phyloP scores from a whole-genome alignment of 2,797 vertebrate genomes.

The Urosaurus nigricauda region DNA sequence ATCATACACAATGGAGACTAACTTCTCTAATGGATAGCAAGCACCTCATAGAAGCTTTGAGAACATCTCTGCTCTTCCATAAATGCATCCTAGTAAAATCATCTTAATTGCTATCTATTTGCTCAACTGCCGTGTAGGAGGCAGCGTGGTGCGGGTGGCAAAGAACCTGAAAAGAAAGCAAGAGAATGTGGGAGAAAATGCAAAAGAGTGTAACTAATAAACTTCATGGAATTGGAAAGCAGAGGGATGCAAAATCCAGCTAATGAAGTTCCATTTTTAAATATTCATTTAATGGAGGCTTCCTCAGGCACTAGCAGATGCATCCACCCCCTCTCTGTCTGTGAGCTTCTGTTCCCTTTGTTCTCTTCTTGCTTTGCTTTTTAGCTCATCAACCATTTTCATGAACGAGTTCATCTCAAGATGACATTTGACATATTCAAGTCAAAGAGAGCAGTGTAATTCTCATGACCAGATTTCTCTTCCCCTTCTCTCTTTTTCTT shows the following conservation, averaged over 20 bases:
- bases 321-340: not conserved
- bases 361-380: not conserved
- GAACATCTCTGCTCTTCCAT: not conserved
- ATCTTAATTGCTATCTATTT: conserved; percentile 4
- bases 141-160: not conserved
- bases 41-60: not conserved
- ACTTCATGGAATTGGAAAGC: not conserved
- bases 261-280: not conserved
- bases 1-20: not conserved
- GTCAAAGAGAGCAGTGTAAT: not conserved
- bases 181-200: not conserved
- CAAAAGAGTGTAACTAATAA: conserved; percentile 15
- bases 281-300: conserved; percentile 6
- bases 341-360: not conserved
- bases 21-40: not conserved
- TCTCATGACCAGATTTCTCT: not conserved
- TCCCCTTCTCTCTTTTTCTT: too few relatives aligned
- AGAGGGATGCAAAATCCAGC: not conserved
- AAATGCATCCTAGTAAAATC: not conserved
- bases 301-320: not conserved
- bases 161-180: conserved; percentile 1
- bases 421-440: not conserved
- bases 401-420: not conserved
- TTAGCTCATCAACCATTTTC: not conserved
- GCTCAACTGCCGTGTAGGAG: not conserved